Conservation (phyloP, 37 sponge, comb jelly and placozoan species). For the Halichondria panicea region DNA sequence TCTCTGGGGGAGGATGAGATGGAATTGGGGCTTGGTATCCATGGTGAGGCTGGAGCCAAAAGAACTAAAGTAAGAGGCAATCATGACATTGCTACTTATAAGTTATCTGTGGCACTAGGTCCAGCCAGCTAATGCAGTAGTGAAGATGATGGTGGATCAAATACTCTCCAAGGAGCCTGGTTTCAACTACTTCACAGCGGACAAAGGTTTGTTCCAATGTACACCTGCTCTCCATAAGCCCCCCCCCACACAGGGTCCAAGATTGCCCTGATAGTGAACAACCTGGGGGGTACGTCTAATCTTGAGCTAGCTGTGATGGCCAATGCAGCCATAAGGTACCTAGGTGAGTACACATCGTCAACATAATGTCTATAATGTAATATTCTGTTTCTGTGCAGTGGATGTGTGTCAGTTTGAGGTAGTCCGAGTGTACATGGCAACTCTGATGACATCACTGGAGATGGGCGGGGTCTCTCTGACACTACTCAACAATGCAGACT, state of each 20-base stretch:
- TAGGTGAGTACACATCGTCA: slow-evolving; percentile 44
- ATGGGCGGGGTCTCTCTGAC: slow-evolving; percentile 96
- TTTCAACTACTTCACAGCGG: slow-evolving; percentile 56
- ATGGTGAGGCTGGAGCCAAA: slow-evolving; percentile 94
- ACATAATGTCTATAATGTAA: not conserved
- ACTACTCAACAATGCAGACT: slow-evolving; percentile 41
- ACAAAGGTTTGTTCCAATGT: slow-evolving; percentile 24
- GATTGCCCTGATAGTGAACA: slow-evolving; percentile 90
- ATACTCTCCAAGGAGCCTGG: slow-evolving; percentile 59
- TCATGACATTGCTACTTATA: not conserved
- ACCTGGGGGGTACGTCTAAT: slow-evolving; percentile 95
- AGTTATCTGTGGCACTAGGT: slow-evolving; percentile 22
- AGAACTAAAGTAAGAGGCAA: slow-evolving; percentile 49
- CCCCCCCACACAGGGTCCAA: slow-evolving; percentile 45
- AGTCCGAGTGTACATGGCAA: slow-evolving; percentile 57
- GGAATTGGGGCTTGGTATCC: slow-evolving; percentile 96
- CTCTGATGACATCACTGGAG: slow-evolving; percentile 93
- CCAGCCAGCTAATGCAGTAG: slow-evolving; percentile 65
- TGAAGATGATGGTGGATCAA: slow-evolving; percentile 63
- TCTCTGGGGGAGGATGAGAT: slow-evolving; percentile 75
- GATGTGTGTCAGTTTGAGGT: slow-evolving; percentile 38
- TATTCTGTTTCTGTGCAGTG: slow-evolving; percentile 11
- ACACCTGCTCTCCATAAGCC: not conserved
- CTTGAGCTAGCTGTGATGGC: slow-evolving; percentile 83
- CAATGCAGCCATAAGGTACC: slow-evolving; percentile 77